These are phyloP conservation scores for Cygnus olor DNA, from an alignment of 2,797 vertebrate genomes.

Conservation along the genomic window DNA sequence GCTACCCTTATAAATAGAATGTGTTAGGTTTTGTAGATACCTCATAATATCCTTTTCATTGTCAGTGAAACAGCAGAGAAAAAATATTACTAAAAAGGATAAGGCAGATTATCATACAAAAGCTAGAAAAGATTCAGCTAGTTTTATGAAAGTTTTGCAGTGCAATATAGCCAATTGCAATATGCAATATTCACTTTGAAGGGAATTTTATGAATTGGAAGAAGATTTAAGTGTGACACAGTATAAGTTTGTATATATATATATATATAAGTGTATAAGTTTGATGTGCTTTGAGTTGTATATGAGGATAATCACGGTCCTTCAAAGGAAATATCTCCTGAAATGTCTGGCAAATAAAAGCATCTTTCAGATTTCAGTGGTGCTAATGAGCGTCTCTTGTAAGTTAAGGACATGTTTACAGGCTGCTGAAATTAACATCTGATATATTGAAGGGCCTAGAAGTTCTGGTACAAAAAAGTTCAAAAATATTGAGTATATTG, in stretches of 20 bases:
- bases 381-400: neutral
- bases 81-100: neutral
- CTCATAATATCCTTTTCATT: neutral
- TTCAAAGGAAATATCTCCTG: neutral
- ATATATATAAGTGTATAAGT: neutral
- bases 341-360: neutral
- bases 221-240: neutral
- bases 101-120: neutral
- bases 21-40: neutral
- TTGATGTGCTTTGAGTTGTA: neutral
- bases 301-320: neutral
- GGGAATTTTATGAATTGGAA: neutral
- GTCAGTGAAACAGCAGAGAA: neutral
- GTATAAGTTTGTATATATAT: neutral
- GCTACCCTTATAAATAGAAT: neutral
- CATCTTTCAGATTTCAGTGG: neutral
- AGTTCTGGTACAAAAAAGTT: neutral
- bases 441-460: neutral
- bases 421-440: neutral
- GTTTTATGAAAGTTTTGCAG: neutral
- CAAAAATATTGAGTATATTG: accelerated
- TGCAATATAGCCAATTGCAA: neutral
- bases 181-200: neutral
- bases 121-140: neutral
- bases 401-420: neutral